Evolutionary conservation across 2,797 vertebrate genomes (phyloP).

Genomic region (Sebastiscus albofasciatus): DNA sequence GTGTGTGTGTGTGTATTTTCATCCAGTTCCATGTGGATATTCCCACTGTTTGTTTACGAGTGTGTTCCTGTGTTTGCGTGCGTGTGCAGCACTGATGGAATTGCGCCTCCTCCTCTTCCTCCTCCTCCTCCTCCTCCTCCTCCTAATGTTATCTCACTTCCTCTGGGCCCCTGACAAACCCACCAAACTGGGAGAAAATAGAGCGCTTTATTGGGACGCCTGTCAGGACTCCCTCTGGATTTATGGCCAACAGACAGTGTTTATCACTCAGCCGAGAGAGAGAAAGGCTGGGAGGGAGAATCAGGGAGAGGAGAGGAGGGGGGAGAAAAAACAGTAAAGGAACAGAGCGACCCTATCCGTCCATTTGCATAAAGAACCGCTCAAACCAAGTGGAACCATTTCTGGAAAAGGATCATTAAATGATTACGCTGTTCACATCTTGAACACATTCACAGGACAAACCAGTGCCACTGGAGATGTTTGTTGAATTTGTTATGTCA

Average conservation of each 20-base stretch:
- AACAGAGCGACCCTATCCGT: constrained; percentile 31
- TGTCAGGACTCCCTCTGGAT: constrained; percentile 79
- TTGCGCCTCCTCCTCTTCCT: constrained; percentile 25
- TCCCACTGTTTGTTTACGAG: constrained; percentile 27
- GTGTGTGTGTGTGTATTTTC: constrained; percentile 3
- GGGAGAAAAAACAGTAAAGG: constrained; percentile 7
- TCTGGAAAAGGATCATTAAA: constrained; percentile 42
- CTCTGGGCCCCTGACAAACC: constrained; percentile 77
- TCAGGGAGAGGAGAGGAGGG: neutral
- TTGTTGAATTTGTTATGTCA: constrained; percentile 55
- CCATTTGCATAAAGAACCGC: constrained; percentile 57
- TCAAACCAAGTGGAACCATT: constrained; percentile 29
- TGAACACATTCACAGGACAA: constrained; percentile 57
- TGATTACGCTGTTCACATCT: constrained; percentile 50
- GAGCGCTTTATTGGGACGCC: constrained; percentile 80
- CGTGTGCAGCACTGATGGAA: constrained; percentile 55
- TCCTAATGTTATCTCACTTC: constrained; percentile 81
- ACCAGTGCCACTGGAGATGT: constrained; percentile 47
- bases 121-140: constrained; percentile 44
- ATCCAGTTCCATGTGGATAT: constrained; percentile 30
- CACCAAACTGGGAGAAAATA: constrained; percentile 79
- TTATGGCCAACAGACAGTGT: constrained; percentile 78
- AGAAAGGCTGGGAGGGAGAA: neutral
- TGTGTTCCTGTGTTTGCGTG: constrained; percentile 13
- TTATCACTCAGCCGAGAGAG: constrained; percentile 77